Evolutionary conservation across 2,888 invertebrate genomes (phyloP).

Genomic region (Nezara viridula): DNA sequence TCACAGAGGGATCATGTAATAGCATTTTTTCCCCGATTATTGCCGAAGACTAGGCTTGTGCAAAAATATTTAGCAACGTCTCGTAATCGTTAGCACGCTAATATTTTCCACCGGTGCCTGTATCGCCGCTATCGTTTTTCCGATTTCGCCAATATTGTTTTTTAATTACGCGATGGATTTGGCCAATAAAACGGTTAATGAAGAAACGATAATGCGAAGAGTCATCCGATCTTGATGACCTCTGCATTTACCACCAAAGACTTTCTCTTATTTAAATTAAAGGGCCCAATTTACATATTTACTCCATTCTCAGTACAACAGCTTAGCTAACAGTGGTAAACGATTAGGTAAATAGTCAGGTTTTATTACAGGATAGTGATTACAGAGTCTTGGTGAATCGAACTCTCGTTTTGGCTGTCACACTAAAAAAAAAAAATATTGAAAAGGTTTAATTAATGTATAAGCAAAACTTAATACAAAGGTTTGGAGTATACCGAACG

Average conservation of each 20-base stretch:
- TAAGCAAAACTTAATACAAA: too few relatives aligned
- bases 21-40: neutral
- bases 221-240: neutral
- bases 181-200: neutral
- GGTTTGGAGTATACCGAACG: too few relatives aligned
- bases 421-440: too few relatives aligned
- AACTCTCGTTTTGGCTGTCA: too few relatives aligned
- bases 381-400: too few relatives aligned
- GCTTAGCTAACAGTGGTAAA: slow-evolving; percentile 5
- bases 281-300: neutral
- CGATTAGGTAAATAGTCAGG: neutral
- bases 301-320: neutral
- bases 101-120: neutral
- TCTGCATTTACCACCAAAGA: neutral
- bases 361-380: neutral
- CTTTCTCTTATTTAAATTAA: slow-evolving; percentile 36
- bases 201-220: neutral
- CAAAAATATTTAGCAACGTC: neutral
- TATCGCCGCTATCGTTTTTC: neutral
- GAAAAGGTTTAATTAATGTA: too few relatives aligned
- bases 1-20: neutral
- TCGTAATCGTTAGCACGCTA: neutral
- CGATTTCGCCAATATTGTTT: neutral
- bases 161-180: neutral
- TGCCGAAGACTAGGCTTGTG: neutral